phyloP scores from a whole-genome alignment of 2,888 invertebrate species.

The Syrphus vitripennis region DNA sequence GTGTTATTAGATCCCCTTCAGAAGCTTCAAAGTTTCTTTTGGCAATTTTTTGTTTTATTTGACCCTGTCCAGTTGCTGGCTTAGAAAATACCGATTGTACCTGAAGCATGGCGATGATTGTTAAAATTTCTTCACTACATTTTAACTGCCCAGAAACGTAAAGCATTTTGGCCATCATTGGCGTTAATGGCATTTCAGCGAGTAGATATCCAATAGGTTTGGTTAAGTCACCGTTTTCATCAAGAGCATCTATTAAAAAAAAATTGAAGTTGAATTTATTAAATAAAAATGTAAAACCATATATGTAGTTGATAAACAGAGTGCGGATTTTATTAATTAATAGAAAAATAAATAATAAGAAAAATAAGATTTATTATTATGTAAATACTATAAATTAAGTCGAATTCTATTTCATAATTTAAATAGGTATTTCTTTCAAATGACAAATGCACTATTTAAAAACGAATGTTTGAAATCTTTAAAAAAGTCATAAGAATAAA shows the following conservation, averaged over 20 bases:
- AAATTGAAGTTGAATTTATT: too few species aligned
- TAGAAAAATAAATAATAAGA: too few species aligned
- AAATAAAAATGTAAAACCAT: too few species aligned
- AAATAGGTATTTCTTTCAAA: too few species aligned
- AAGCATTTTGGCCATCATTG: slow-evolving; percentile 93
- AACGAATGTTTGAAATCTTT: too few species aligned
- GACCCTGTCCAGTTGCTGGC: slow-evolving; percentile 87
- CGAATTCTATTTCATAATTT: too few species aligned
- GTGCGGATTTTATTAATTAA: too few species aligned
- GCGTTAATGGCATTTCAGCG: slow-evolving; percentile 95
- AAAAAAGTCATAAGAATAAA: too few species aligned
- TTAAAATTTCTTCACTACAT: slow-evolving; percentile 95
- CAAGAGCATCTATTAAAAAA: slow-evolving; percentile 84
- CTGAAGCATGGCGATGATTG: slow-evolving; percentile 96
- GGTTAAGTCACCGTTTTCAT: slow-evolving; percentile 89
- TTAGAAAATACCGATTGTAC: slow-evolving; percentile 93
- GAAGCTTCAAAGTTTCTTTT: slow-evolving; percentile 93
- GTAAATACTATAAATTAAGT: too few species aligned
- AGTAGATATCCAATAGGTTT: slow-evolving; percentile 89
- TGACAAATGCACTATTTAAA: too few species aligned
- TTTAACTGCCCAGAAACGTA: slow-evolving; percentile 92
- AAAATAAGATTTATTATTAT: too few species aligned
- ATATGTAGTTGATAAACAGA: too few species aligned
- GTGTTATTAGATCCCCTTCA: slow-evolving; percentile 95
- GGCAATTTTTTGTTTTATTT: slow-evolving; percentile 86